These are phyloP conservation scores for Enteromius radiatus DNA, from an alignment of 2,797 vertebrate genomes.

Conservation along the genomic window DNA sequence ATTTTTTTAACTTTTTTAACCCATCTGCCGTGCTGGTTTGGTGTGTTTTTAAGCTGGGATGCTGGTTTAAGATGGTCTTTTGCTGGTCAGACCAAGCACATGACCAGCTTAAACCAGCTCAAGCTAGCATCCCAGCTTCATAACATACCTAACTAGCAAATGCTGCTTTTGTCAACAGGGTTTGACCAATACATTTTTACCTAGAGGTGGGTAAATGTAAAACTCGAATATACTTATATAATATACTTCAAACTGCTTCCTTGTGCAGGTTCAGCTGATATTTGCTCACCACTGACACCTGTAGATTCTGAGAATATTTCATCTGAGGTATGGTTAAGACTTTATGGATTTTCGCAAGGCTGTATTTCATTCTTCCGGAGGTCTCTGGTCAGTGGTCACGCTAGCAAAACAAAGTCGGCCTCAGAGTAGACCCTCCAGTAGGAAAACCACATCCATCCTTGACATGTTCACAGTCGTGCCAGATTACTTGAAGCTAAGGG, in stretches of 20 bases:
- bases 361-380: not conserved
- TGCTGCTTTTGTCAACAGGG: no score
- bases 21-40: no score
- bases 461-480: not conserved
- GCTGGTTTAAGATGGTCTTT: no score
- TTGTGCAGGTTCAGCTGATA: not conserved
- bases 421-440: not conserved
- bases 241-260: not conserved
- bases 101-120: no score
- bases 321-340: not conserved
- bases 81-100: no score
- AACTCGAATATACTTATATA: no score
- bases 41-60: no score
- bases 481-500: not conserved
- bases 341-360: not conserved
- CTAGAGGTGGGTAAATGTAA: not conserved
- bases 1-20: not conserved
- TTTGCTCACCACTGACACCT: not conserved
- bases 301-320: not conserved
- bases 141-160: no score
- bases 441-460: constrained; percentile 26
- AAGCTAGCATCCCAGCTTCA: no score
- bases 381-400: constrained; percentile 7
- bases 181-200: not conserved
- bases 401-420: not conserved